phyloP scores from a whole-genome alignment of 2,113 vertebrate species.

The Solenodon paradoxus region DNA sequence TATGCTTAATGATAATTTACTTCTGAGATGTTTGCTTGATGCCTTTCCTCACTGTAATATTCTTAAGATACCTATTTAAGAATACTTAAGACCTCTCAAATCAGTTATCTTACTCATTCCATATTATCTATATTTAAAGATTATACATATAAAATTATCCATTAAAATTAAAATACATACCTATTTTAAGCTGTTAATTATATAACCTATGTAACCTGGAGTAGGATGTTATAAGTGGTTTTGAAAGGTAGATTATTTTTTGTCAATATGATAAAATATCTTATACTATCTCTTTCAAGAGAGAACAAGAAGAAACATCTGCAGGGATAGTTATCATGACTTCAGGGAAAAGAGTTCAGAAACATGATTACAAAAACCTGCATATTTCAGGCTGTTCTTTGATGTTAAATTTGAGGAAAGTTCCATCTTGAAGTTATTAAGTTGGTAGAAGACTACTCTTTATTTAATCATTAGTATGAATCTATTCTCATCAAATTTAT shows the following conservation, averaged over 20 bases:
- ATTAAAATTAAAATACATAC: not conserved
- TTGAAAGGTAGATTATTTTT: not conserved
- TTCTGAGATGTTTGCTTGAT: not conserved
- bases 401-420: not conserved
- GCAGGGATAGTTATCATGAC: not conserved
- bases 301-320: not conserved
- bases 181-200: conserved; percentile 22
- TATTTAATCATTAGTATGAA: not conserved
- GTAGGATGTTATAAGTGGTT: not conserved
- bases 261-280: not conserved
- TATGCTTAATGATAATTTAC: not conserved
- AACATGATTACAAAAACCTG: not conserved
- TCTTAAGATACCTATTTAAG: not conserved
- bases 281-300: not conserved
- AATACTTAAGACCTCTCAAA: not conserved
- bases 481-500: not conserved
- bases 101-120: not conserved
- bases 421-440: not conserved
- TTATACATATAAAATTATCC: not conserved
- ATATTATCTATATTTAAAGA: not conserved
- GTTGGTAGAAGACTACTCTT: not conserved
- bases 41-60: not conserved
- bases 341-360: not conserved
- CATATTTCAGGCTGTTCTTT: not conserved
- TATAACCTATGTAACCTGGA: not conserved